Percentiles rank a stretch among this genome's conserved stretches.
These are phyloP conservation scores for Hirundo rustica DNA, from an alignment of 2,797 vertebrate genomes.

Conservation along the genomic window DNA sequence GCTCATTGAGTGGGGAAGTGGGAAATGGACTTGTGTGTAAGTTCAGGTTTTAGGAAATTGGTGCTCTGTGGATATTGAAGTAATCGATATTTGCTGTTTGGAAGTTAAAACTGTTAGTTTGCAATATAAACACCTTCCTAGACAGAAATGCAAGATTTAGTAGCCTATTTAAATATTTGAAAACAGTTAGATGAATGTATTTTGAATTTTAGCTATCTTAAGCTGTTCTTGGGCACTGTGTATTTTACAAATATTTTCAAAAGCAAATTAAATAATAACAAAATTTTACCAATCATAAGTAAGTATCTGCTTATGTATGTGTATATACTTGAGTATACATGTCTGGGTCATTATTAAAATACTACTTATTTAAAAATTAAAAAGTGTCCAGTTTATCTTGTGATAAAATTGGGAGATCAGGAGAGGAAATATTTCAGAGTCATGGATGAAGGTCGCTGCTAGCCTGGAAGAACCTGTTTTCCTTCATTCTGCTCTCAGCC, in stretches of 20 bases:
- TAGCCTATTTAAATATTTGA: background rate
- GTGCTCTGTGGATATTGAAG: background rate
- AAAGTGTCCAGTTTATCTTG: background rate
- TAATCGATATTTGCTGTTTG: background rate
- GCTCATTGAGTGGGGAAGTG: background rate
- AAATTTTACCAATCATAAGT: background rate
- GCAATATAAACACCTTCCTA: background rate
- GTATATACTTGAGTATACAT: background rate
- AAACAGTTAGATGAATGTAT: background rate
- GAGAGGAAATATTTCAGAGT: background rate
- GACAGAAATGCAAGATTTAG: background rate
- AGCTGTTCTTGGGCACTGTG: background rate
- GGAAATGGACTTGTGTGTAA: background rate
- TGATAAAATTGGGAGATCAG: background rate
- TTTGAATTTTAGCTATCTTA: background rate
- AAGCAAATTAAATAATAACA: background rate
- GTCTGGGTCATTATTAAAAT: background rate
- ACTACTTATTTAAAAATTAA: background rate
- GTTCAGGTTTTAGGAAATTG: background rate
- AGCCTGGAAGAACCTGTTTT: background rate
- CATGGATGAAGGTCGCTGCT: background rate
- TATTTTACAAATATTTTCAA: background rate
- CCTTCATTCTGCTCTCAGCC: background rate
- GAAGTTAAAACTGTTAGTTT: background rate
- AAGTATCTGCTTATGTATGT: background rate